Base-by-base conservation (phyloP, 2,888 invertebrate genomes). In the Chloroclystis v-ata region DNA sequence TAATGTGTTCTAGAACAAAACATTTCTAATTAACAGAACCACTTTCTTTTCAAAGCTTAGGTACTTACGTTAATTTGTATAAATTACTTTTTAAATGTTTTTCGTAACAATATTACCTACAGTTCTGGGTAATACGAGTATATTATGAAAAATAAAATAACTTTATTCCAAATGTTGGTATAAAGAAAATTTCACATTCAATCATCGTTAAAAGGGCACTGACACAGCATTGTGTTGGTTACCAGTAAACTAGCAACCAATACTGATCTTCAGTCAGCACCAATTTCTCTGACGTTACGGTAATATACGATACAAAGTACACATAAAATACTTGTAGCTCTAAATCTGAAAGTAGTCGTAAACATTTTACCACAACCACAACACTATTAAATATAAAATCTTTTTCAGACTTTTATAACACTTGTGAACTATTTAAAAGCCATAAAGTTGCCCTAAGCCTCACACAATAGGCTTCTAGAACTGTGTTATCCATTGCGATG, bases 351-450 rank as follows among this genome's bases (percentile, higher is more conserved):
- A 38, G 28, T 16, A 44, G 33, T 50, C 48, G 41, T 52, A 61
- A 58, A 50, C 13, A 20, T 49, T 59, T 60, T 57, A 56, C 56
- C 46, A 38, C 49, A 53, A 57, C 54, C 54, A 49, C 52, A 52
- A 32, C 25, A 39, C 91, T 91, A 70, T 41, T 57, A 63, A 47
- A 53, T 30, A 20, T 47, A 28, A 51, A 37, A 56, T 54, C 13
- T 50, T 53, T 52, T 53, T 51, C 32, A 51, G 26, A 43, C 24
- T 16, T 41, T 28, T 24, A 24, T 14, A 37, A 28, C 37, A 14
- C 37, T 13, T 26, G 42, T 42, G 33, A 33, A 33, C 33, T 42
- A 42, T 26, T 20, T 35, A 24, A 35, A 20, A 24, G 35, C 16
- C 35, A 24, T 35, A 20, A 35, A 35, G 10, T 9, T 25, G 25